Evolutionary conservation across 2,113 vertebrate species (phyloP).

Genomic region (Petromus typicus): DNA sequence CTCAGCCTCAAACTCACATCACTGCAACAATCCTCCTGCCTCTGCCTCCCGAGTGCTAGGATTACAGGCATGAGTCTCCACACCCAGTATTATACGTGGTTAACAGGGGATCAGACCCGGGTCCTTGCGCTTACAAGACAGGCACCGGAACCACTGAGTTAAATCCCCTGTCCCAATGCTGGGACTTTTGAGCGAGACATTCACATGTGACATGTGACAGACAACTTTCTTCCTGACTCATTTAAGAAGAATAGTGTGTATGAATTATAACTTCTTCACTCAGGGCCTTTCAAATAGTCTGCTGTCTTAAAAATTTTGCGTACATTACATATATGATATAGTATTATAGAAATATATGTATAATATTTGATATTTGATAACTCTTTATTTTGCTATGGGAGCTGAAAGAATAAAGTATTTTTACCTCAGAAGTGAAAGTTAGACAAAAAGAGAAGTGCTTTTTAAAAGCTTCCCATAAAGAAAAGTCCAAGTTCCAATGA

Average conservation of each 20-base stretch:
- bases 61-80: too few species aligned
- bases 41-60: too few species aligned
- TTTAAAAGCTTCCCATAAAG: constrained; percentile 56
- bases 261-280: constrained; percentile 84
- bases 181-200: constrained; percentile 53
- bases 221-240: constrained; percentile 44
- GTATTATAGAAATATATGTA: constrained; percentile 91
- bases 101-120: too few species aligned
- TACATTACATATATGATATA: constrained; percentile 90
- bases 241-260: constrained; percentile 72
- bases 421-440: constrained; percentile 89
- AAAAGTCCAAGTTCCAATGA: neutral
- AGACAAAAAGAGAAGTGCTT: constrained; percentile 84
- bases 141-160: too few species aligned
- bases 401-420: constrained; percentile 87
- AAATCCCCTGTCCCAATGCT: too few species aligned
- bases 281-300: constrained; percentile 89
- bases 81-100: too few species aligned
- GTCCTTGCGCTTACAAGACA: too few species aligned
- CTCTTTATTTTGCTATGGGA: constrained; percentile 91
- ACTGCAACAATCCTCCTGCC: too few species aligned
- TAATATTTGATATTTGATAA: constrained; percentile 90
- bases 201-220: constrained; percentile 52
- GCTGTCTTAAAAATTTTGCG: constrained; percentile 87
- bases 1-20: too few species aligned